These are phyloP conservation scores for Stenodema calcarata DNA, from an alignment of 2,888 invertebrate species.

Conservation along the genomic window DNA sequence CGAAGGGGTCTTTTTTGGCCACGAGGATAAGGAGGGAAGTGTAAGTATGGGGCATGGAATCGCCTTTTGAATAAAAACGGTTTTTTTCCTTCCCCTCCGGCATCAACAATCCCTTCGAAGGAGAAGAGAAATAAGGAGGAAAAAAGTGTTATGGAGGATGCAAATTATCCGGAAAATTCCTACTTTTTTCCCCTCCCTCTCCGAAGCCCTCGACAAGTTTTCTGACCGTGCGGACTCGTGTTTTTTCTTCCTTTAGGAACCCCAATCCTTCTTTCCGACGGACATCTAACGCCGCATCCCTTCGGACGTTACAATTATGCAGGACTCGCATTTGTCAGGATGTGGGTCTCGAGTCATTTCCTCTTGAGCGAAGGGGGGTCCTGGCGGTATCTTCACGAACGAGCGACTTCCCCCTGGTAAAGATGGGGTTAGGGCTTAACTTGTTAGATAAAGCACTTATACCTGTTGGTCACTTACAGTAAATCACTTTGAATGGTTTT, in stretches of 20 bases:
- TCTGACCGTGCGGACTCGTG: background rate
- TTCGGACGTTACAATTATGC: slow-evolving; percentile 1
- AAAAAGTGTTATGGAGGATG: background rate
- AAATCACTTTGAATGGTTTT: background rate
- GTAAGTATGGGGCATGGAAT: background rate
- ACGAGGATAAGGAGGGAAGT: background rate
- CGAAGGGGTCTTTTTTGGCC: background rate
- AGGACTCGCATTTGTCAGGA: background rate
- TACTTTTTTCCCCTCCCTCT: background rate
- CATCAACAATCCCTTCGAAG: background rate
- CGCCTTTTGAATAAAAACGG: slow-evolving; percentile 14
- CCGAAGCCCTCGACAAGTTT: background rate
- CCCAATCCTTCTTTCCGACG: background rate
- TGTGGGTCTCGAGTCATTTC: background rate
- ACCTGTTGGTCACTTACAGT: background rate
- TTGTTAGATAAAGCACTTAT: background rate
- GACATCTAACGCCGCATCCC: too few relatives aligned
- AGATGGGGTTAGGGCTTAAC: background rate
- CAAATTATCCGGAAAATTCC: slow-evolving; percentile 17
- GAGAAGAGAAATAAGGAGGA: background rate
- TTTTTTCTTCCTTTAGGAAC: background rate
- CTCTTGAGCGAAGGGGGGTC: background rate
- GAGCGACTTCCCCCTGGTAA: background rate
- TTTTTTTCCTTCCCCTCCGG: background rate
- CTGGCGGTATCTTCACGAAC: background rate